phyloP scores from a whole-genome alignment of 1,140 invertebrate species.

The Sogatella furcifera region DNA sequence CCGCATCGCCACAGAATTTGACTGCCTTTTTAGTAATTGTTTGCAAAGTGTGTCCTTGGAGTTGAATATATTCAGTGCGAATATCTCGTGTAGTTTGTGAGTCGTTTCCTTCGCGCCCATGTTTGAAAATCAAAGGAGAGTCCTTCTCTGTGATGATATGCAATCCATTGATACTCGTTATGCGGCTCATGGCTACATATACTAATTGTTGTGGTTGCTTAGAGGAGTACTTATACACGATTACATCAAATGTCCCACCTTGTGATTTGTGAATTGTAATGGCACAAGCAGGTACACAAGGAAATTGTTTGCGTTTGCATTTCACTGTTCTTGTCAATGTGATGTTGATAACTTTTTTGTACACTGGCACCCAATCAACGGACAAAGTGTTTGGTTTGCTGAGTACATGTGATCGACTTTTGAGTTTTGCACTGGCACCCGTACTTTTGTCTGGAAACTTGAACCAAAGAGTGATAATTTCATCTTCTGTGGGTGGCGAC shows the following conservation, averaged over 20 bases:
- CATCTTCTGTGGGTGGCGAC: neutral
- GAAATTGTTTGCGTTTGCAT: slow-evolving; percentile 25
- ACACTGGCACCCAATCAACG: slow-evolving; percentile 1
- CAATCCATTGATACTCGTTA: slow-evolving; percentile 26
- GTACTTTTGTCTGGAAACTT: neutral
- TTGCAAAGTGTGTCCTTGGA: slow-evolving; percentile 4
- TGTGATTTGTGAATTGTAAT: slow-evolving; percentile 29
- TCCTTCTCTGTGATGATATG: slow-evolving; percentile 14
- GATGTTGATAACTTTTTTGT: slow-evolving; percentile 17
- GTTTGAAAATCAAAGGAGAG: slow-evolving; percentile 12
- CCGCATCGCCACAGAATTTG: slow-evolving; percentile 1
- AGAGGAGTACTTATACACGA: slow-evolving; percentile 27
- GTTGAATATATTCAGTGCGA: slow-evolving; percentile 1
- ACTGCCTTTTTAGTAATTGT: neutral
- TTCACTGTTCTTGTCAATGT: slow-evolving; percentile 19
- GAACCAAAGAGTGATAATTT: neutral
- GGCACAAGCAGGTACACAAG: slow-evolving; percentile 22
- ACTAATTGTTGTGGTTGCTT: slow-evolving; percentile 23
- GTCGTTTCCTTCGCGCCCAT: slow-evolving; percentile 8
- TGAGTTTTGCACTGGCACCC: neutral
- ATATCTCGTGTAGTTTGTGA: neutral
- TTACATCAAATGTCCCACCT: slow-evolving; percentile 28
- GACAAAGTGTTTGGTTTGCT: neutral
- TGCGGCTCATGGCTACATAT: slow-evolving; percentile 30
- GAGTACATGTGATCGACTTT: neutral